Conservation (phyloP, 2,888 invertebrate species). For the Peribatodes rhomboidaria region DNA sequence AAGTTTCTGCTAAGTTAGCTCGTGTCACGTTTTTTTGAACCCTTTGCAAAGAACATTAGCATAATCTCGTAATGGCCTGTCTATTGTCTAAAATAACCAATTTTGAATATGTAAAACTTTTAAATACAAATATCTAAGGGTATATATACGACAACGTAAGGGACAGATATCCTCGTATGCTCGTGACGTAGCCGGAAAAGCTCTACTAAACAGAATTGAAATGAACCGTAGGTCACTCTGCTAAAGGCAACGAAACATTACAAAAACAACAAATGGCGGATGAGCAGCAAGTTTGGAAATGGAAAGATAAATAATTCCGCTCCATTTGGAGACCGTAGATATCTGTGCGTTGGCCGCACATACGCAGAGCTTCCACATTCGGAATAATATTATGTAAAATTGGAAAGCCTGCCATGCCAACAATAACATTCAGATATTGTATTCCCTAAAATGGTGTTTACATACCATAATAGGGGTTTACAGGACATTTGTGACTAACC, state of each 20-base stretch:
- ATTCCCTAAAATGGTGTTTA: slow-evolving; percentile 41
- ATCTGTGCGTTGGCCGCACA: slow-evolving; percentile 54
- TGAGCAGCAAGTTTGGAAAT: slow-evolving; percentile 53
- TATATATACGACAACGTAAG: not conserved
- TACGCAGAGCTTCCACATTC: slow-evolving; percentile 42
- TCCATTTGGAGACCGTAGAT: slow-evolving; percentile 45
- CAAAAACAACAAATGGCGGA: slow-evolving; percentile 58
- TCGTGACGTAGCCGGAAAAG: slow-evolving; percentile 13
- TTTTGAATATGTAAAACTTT: not conserved
- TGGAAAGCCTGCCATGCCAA: slow-evolving; percentile 51
- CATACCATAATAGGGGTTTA: not conserved
- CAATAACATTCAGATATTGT: slow-evolving; percentile 47
- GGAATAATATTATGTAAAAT: slow-evolving; percentile 58
- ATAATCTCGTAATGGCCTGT: slow-evolving; percentile 6
- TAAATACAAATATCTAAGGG: not conserved
- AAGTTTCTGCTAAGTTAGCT: slow-evolving; percentile 51
- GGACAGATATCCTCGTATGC: not conserved
- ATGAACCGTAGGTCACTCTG: slow-evolving; percentile 6
- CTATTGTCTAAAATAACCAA: slow-evolving; percentile 1
- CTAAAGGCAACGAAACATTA: slow-evolving; percentile 35
- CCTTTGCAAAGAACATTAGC: slow-evolving; percentile 54
- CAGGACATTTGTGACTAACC: no score
- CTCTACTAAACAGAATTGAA: slow-evolving; percentile 7
- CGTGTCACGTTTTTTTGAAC: slow-evolving; percentile 50
- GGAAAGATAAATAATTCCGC: slow-evolving; percentile 63